Evolutionary conservation across 2,888 invertebrate genomes (phyloP).

Genomic region (Hoplodrina blanda): DNA sequence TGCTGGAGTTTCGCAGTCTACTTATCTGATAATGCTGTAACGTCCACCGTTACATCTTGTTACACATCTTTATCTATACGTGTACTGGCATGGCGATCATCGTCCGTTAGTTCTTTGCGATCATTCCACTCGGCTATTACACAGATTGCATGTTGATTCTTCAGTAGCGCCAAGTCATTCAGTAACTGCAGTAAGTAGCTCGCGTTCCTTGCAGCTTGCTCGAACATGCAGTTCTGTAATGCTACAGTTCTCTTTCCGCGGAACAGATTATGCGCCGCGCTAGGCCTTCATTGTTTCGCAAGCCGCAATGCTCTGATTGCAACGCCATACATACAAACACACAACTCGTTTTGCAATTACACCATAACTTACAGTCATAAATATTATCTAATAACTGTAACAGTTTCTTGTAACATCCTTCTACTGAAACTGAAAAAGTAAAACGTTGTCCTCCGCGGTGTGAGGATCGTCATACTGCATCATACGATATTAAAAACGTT

Average conservation of each 20-base stretch:
- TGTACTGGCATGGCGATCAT: slow-evolving; percentile 45
- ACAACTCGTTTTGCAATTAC: slow-evolving; percentile 76
- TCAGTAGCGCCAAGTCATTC: slow-evolving; percentile 31
- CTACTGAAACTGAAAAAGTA: not conserved
- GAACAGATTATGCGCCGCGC: slow-evolving; percentile 81
- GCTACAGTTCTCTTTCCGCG: slow-evolving; percentile 78
- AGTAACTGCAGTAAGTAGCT: slow-evolving; percentile 25
- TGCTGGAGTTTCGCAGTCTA: slow-evolving; percentile 26
- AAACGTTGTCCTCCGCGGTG: not conserved
- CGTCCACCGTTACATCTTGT: slow-evolving; percentile 41
- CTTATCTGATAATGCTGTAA: slow-evolving; percentile 41
- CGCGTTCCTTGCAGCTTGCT: slow-evolving; percentile 33
- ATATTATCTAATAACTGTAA: slow-evolving; percentile 60
- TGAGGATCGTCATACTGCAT: not conserved
- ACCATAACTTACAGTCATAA: slow-evolving; percentile 70
- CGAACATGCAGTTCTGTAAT: slow-evolving; percentile 66
- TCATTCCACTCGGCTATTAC: slow-evolving; percentile 36
- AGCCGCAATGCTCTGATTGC: slow-evolving; percentile 88
- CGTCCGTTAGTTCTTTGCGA: slow-evolving; percentile 36
- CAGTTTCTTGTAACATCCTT: slow-evolving; percentile 29
- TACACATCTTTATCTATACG: slow-evolving; percentile 31
- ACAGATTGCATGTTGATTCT: slow-evolving; percentile 37
- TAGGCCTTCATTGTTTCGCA: slow-evolving; percentile 86
- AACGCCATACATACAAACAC: slow-evolving; percentile 79
- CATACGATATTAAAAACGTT: not conserved